Evolutionary conservation across 1,140 invertebrate genomes (phyloP).

Genomic region (Oscheius sp.): DNA sequence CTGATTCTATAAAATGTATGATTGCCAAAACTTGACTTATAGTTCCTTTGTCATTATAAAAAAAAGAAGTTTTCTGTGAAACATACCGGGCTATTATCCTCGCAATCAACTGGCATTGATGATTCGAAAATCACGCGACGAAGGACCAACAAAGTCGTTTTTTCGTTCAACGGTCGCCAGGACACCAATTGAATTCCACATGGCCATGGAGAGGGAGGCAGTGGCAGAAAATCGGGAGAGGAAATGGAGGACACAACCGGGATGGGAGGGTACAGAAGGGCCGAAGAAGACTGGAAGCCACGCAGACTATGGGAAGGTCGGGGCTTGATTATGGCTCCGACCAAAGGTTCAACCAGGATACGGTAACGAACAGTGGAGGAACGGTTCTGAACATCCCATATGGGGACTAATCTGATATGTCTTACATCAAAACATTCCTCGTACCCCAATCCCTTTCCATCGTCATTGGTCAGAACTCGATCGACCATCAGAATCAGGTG

Average conservation of each 20-base stretch:
- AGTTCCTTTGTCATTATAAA: too few relatives aligned
- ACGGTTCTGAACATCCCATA: not conserved
- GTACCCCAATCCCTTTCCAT: constrained; percentile 38
- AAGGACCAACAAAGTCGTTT: not conserved
- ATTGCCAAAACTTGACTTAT: too few relatives aligned
- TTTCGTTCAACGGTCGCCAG: not conserved
- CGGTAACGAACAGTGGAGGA: not conserved
- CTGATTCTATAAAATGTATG: too few relatives aligned
- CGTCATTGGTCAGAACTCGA: constrained; percentile 19
- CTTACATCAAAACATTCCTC: constrained; percentile 16
- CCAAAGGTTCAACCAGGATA: too few relatives aligned
- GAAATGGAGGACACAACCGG: not conserved
- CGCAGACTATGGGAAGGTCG: too few relatives aligned
- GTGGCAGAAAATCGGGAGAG: not conserved
- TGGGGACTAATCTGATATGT: too few relatives aligned
- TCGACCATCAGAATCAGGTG: constrained; percentile 33
- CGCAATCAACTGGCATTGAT: too few relatives aligned
- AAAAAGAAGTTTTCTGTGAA: too few relatives aligned
- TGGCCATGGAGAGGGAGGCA: not conserved
- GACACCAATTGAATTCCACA: not conserved
- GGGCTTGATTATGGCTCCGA: too few relatives aligned
- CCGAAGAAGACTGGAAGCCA: too few relatives aligned
- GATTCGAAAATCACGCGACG: too few relatives aligned
- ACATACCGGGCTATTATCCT: too few relatives aligned
- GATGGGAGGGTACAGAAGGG: not conserved